Conservation (phyloP, 2,888 invertebrate species). For the Scaeva pyrastri region DNA sequence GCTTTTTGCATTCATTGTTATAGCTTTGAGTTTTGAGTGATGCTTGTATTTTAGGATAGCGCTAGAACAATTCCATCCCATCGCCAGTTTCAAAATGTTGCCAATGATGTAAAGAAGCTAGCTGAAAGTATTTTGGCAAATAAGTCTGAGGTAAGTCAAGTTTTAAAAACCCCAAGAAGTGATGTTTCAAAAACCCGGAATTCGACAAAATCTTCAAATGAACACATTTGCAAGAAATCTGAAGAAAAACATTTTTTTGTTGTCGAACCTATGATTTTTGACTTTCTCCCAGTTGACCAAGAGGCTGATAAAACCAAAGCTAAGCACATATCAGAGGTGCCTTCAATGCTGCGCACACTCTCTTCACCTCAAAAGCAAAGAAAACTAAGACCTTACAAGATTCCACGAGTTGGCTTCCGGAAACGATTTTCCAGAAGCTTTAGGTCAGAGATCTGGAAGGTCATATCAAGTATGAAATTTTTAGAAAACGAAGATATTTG, state of each 20-base stretch:
- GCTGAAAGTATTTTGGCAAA: constrained; percentile 80
- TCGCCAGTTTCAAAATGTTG: constrained; percentile 81
- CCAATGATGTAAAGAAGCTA: constrained; percentile 81
- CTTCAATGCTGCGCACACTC: constrained; percentile 77
- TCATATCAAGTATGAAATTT: constrained; percentile 68
- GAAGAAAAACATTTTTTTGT: background rate
- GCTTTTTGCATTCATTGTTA: background rate
- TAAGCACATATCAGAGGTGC: constrained; percentile 77
- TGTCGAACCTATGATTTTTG: background rate
- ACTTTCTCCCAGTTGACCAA: background rate
- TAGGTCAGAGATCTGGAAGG: constrained; percentile 76
- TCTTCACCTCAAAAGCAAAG: background rate
- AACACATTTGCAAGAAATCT: background rate
- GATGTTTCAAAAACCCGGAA: background rate
- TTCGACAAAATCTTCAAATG: background rate
- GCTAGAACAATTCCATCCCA: constrained; percentile 80
- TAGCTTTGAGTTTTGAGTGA: background rate
- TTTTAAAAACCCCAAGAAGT: background rate
- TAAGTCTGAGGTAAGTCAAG: constrained; percentile 74
- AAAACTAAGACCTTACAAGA: background rate
- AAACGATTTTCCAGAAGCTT: constrained; percentile 71
- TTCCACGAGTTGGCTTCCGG: constrained; percentile 48
- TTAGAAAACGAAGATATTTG: background rate
- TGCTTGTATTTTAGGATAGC: constrained; percentile 77
- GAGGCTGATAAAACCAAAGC: constrained; percentile 27